Conservation (phyloP, 2,797 vertebrate species). For the Otus scops region DNA sequence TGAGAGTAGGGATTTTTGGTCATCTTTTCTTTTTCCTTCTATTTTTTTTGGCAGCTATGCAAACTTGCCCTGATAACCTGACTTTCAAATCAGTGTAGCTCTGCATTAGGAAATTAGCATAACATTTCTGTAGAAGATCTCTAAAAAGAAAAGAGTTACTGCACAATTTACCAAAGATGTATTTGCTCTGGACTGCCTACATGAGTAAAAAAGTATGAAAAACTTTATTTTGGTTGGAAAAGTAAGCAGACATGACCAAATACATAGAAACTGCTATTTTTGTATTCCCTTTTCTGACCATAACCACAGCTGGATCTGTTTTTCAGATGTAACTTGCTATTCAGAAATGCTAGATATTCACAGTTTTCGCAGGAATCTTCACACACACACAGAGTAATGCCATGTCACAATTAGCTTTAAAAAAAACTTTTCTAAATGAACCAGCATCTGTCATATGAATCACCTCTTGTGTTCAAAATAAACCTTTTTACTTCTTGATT, state of each 20-base stretch:
- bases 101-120: neutral
- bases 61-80: neutral
- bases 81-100: neutral
- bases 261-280: slow-evolving; percentile 29
- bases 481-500: neutral
- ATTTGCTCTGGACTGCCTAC: neutral
- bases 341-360: slow-evolving; percentile 27
- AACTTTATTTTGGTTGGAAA: slow-evolving; percentile 62
- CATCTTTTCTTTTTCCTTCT: neutral
- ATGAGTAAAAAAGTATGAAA: neutral
- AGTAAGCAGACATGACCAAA: slow-evolving; percentile 61
- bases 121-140: neutral
- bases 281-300: slow-evolving; percentile 30
- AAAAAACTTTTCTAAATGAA: neutral
- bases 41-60: neutral
- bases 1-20: neutral
- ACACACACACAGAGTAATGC: neutral
- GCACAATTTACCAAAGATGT: neutral
- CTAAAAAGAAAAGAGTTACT: neutral
- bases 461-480: neutral
- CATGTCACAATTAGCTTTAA: neutral
- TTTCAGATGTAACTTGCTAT: slow-evolving; percentile 33
- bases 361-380: neutral
- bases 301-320: slow-evolving; percentile 15
- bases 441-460: neutral